phyloP scores from a whole-genome alignment of 2,113 vertebrate genomes.

The Chlorocebus sabaeus region DNA sequence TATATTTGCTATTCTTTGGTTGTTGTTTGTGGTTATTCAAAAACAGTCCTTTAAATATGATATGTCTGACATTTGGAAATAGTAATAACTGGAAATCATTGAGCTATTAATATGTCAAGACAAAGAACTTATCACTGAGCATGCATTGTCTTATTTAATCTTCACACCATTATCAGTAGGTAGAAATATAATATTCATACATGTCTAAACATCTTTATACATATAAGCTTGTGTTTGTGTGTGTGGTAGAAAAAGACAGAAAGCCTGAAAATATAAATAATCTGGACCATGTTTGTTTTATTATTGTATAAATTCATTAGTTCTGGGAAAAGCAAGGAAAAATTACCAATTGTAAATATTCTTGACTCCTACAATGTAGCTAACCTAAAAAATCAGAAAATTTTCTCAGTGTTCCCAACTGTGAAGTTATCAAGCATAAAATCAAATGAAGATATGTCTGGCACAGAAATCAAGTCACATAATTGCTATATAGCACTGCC shows the following conservation, averaged over 20 bases:
- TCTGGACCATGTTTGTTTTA: not conserved
- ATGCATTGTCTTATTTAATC: not conserved
- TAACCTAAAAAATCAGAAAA: not conserved
- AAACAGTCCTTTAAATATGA: not conserved
- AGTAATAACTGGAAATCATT: not conserved
- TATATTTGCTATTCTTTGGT: not conserved
- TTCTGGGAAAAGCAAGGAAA: not conserved
- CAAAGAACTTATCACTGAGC: not conserved
- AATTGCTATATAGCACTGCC: not conserved
- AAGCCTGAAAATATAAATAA: not conserved
- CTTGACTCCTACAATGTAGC: not conserved
- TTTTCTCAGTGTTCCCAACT: not conserved
- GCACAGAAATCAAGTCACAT: not conserved
- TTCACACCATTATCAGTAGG: not conserved
- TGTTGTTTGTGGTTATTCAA: not conserved
- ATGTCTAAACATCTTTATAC: not conserved
- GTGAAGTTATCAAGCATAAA: not conserved
- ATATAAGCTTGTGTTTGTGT: not conserved
- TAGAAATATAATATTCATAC: not conserved
- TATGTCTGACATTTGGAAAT: not conserved
- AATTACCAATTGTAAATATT: not conserved
- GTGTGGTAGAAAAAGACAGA: not conserved
- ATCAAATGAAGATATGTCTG: not conserved
- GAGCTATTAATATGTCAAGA: not conserved
- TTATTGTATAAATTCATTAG: not conserved